Percentiles rank a stretch among this genome's conserved stretches.
phyloP scores from a whole-genome alignment of 2,113 vertebrate genomes.

The Cheirogaleus medius region DNA sequence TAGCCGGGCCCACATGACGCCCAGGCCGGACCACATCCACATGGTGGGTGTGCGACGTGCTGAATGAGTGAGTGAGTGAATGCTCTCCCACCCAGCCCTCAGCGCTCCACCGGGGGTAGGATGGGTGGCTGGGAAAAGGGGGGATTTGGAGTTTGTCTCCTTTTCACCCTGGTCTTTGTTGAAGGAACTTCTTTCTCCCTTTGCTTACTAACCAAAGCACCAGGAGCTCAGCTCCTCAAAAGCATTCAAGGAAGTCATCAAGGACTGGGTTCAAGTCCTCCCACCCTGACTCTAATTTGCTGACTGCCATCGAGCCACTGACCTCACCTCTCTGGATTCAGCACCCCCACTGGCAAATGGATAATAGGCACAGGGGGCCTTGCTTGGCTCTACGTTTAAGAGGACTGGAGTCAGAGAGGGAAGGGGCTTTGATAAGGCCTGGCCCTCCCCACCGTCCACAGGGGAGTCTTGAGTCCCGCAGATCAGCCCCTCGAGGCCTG shows the following conservation, averaged over 20 bases:
- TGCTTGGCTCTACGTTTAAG: background rate
- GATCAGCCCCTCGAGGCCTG: background rate
- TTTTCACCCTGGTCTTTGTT: background rate
- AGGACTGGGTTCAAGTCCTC: background rate
- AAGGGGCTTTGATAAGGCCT: background rate
- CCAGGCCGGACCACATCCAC: background rate
- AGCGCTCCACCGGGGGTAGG: background rate
- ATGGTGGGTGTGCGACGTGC: background rate
- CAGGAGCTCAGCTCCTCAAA: background rate
- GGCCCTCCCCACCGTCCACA: background rate
- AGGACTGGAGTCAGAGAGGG: background rate
- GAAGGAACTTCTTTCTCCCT: background rate
- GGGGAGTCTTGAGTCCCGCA: background rate
- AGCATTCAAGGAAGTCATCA: background rate
- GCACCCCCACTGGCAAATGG: background rate
- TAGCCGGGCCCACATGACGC: accelerated
- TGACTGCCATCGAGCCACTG: background rate
- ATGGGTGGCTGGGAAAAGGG: background rate
- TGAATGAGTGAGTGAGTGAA: background rate
- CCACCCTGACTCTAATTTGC: background rate
- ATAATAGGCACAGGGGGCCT: accelerated
- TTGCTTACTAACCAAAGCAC: background rate
- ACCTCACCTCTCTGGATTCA: background rate
- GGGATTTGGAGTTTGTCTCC: background rate
- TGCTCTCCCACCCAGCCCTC: background rate